Evolutionary conservation across 2,888 invertebrate genomes (phyloP).

Genomic region (Galeruca laticollis): DNA sequence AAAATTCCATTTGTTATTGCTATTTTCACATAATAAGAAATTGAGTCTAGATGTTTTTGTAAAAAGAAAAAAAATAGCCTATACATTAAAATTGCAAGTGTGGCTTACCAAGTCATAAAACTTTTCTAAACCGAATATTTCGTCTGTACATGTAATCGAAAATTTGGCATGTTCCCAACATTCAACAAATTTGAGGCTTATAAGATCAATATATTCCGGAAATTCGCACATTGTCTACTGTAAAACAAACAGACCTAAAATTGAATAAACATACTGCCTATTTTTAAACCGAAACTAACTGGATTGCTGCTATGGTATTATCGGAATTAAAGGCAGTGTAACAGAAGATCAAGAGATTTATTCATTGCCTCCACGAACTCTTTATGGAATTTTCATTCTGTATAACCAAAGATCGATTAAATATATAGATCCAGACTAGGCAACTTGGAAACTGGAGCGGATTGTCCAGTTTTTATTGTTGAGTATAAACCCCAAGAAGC

Average conservation of each 20-base stretch:
- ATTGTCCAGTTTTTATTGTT: background rate
- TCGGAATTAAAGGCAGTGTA: constrained; percentile 23
- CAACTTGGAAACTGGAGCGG: background rate
- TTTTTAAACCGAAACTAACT: constrained; percentile 42
- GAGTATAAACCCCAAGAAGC: too few species aligned
- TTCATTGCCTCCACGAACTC: background rate
- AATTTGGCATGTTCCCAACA: constrained; percentile 30
- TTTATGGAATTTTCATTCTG: background rate
- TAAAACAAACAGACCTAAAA: constrained; percentile 37
- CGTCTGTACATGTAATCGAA: background rate
- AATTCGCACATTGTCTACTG: constrained; percentile 30
- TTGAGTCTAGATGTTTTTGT: too few species aligned
- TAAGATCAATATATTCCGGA: constrained; percentile 43
- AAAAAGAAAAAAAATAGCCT: too few species aligned
- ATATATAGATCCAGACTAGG: background rate
- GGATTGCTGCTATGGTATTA: constrained; percentile 25
- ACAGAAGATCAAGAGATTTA: constrained; percentile 2
- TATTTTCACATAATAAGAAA: too few species aligned
- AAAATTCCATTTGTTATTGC: too few species aligned
- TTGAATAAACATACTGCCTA: constrained; percentile 40
- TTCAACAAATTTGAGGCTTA: constrained; percentile 31
- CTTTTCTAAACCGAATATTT: too few species aligned
- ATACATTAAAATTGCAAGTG: too few species aligned
- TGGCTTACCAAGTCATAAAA: too few species aligned
- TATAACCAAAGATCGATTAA: background rate